These are phyloP conservation scores for Willisornis vidua DNA, from an alignment of 2,113 vertebrate genomes.

Conservation along the genomic window DNA sequence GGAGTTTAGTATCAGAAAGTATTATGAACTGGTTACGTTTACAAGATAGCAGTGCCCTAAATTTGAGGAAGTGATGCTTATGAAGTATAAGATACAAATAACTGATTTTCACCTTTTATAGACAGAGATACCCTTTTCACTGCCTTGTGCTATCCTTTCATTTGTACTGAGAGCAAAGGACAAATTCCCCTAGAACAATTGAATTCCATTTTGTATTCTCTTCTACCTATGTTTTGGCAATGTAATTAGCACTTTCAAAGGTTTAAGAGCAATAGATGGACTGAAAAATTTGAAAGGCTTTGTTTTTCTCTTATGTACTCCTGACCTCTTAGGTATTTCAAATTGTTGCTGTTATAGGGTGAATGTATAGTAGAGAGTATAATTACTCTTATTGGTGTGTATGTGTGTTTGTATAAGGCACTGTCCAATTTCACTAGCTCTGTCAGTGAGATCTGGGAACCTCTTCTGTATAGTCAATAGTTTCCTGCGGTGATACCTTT, in stretches of 20 bases:
- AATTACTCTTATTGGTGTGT: background rate
- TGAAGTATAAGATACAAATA: background rate
- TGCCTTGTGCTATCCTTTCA: background rate
- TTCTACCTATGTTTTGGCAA: background rate
- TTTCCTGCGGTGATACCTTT: background rate
- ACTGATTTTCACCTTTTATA: background rate
- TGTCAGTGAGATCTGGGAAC: background rate
- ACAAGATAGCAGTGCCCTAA: background rate
- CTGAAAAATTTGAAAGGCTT: background rate
- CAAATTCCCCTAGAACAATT: background rate
- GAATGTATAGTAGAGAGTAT: background rate
- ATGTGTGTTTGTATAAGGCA: background rate
- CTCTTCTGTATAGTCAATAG: background rate
- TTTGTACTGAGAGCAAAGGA: background rate
- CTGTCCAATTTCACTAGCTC: background rate
- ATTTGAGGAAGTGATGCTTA: background rate
- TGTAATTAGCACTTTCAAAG: background rate
- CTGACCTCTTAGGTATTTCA: background rate
- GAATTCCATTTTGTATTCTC: background rate
- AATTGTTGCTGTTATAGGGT: background rate
- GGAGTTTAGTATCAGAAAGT: background rate
- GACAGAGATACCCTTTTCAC: background rate
- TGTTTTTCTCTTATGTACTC: background rate
- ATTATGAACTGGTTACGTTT: background rate
- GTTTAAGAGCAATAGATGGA: background rate